Base-by-base conservation (phyloP, 2,797 vertebrate species). In the Odontamblyopus rebecca region DNA sequence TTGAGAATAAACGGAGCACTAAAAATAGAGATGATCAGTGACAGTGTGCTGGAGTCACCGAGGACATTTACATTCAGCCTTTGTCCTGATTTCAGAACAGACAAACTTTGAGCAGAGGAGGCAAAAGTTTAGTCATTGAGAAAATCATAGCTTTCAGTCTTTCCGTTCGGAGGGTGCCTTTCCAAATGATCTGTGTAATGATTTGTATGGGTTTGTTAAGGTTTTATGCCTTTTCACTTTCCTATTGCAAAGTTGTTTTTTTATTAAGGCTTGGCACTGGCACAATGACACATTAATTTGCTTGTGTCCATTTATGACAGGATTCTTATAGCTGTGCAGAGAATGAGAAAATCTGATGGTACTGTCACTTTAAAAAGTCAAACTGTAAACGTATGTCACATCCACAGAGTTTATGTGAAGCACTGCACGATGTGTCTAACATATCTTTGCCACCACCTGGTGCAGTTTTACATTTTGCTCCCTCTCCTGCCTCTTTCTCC, bases 51-150 rank as follows among this genome's bases (percentile, higher is more conserved):
- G 60, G 71, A 71, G 72, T 30, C 74, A 35, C 27, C 29, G 67
- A 57, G 57, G 67, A 68, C 57, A 38, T 56, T 77, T 16, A 72
- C 53, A 75, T 26, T 2, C 23, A 38, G 30, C 26, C 3, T 77
- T 66, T 70, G 68, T 68, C 76, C 72, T 79, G 72, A 78, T 71
- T 82, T 75, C 67, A 82, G 54, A 74, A 78, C 29, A 12, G 73
- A 78, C 61, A 53, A 65, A 85, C 65, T 83, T 79, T 2, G 8
- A 13, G 32, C 32, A 41, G 8, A 8, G 29, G 8, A 44, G 60
- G 60, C 30, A 61, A 61, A 32, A 63, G 19, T 63, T 63, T 26
- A 38, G 19, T 63, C 61, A n/a, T n/a, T 35, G 18, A 19, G 1
- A 38, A 38, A 62, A 19, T 62, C 18, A 59, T 13, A 26, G 27